Conservation (phyloP, 2,113 vertebrate genomes). For the Ibidorhyncha struthersii region DNA sequence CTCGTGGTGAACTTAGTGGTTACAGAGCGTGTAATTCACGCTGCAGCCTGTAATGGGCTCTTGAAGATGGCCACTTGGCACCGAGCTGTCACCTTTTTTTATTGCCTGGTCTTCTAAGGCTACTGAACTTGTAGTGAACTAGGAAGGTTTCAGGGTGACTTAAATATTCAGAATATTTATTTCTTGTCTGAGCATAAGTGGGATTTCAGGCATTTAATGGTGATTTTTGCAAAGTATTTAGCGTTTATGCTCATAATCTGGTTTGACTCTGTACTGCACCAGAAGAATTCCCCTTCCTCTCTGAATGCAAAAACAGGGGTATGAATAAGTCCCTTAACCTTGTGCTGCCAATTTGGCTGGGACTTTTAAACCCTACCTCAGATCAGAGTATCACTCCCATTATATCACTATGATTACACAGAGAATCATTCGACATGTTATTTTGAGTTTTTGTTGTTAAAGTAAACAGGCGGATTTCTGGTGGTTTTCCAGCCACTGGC, state of each 20-base stretch:
- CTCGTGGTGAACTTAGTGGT: background rate
- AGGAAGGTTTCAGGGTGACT: background rate
- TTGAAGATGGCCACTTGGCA: background rate
- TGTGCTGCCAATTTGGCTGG: background rate
- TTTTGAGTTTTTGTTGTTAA: background rate
- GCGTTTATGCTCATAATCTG: background rate
- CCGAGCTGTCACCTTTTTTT: background rate
- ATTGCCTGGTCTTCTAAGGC: background rate
- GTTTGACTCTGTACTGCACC: background rate
- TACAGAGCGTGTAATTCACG: background rate
- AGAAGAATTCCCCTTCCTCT: background rate
- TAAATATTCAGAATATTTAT: background rate
- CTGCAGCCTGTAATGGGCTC: fast-evolving
- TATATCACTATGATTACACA: background rate
- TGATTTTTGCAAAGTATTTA: background rate
- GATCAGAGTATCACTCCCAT: background rate
- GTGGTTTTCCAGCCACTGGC: background rate
- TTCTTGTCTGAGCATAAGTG: background rate
- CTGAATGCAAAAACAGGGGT: background rate
- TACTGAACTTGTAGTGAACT: background rate
- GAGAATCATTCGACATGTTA: background rate
- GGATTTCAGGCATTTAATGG: background rate
- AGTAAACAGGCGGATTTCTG: background rate
- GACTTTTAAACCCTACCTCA: background rate
- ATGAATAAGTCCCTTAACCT: background rate